Conservation (phyloP, 2,888 invertebrate species). For the Schrankia costaestrigalis region DNA sequence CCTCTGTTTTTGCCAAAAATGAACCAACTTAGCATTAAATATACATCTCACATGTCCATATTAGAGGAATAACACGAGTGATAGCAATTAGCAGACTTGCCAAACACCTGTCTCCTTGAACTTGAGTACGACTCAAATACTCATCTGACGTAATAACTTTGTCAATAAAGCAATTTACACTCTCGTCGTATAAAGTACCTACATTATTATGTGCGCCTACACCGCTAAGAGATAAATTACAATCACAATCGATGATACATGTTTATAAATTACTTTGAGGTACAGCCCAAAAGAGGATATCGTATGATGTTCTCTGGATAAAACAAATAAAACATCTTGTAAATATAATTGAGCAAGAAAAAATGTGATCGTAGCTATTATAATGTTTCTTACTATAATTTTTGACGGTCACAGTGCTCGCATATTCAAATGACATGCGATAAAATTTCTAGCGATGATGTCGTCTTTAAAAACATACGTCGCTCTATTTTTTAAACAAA, state of each 20-base stretch:
- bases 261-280: background rate
- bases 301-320: too few relatives aligned
- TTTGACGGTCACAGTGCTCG: too few relatives aligned
- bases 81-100: constrained; percentile 34
- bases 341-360: too few relatives aligned
- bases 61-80: constrained; percentile 10
- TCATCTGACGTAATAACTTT: constrained; percentile 64
- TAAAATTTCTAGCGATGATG: too few relatives aligned
- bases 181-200: constrained; percentile 28
- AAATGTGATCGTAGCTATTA: too few relatives aligned
- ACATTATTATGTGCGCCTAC: constrained; percentile 47
- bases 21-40: background rate
- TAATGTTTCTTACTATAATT: too few relatives aligned
- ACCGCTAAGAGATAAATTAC: constrained; percentile 33
- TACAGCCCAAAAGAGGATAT: too few relatives aligned
- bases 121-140: constrained; percentile 55
- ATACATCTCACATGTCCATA: constrained; percentile 7
- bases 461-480: too few relatives aligned
- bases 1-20: background rate
- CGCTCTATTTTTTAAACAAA: too few relatives aligned
- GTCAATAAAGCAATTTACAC: constrained; percentile 68
- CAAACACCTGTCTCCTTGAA: constrained; percentile 59
- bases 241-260: constrained; percentile 9
- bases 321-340: too few relatives aligned
- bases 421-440: too few relatives aligned